Evolutionary conservation across 2,888 invertebrate species (phyloP).

Genomic region (Meteorus cinctellus): DNA sequence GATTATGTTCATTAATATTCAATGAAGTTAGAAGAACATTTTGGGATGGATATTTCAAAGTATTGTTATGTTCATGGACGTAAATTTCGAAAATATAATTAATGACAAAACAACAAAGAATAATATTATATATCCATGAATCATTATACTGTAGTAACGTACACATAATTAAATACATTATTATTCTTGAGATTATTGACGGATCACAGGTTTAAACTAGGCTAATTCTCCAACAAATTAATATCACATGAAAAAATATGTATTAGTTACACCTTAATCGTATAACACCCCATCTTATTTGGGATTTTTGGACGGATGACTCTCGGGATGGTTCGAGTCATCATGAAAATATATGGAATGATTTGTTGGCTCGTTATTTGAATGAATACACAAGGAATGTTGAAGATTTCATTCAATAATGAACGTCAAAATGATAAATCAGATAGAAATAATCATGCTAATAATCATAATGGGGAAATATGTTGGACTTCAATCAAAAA

Average conservation of each 20-base stretch:
- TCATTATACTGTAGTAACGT: neutral
- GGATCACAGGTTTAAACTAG: conserved; percentile 68
- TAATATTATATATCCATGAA: conserved; percentile 27
- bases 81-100: conserved; percentile 43
- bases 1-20: conserved; percentile 1
- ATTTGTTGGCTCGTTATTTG: neutral
- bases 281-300: conserved; percentile 41
- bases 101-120: conserved; percentile 37
- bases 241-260: conserved; percentile 71
- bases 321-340: conserved; percentile 44
- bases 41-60: conserved; percentile 48
- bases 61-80: conserved; percentile 63
- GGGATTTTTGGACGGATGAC: conserved; percentile 61
- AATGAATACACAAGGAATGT: neutral
- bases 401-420: neutral
- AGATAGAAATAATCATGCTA: neutral
- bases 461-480: neutral
- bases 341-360: conserved; percentile 28
- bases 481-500: neutral
- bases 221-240: conserved; percentile 67
- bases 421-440: neutral
- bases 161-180: conserved; percentile 26
- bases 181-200: conserved; percentile 53
- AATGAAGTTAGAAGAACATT: neutral
- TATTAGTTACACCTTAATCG: conserved; percentile 59